phyloP scores from a whole-genome alignment of 2,797 vertebrate genomes.

The Knipowitschia caucasica region DNA sequence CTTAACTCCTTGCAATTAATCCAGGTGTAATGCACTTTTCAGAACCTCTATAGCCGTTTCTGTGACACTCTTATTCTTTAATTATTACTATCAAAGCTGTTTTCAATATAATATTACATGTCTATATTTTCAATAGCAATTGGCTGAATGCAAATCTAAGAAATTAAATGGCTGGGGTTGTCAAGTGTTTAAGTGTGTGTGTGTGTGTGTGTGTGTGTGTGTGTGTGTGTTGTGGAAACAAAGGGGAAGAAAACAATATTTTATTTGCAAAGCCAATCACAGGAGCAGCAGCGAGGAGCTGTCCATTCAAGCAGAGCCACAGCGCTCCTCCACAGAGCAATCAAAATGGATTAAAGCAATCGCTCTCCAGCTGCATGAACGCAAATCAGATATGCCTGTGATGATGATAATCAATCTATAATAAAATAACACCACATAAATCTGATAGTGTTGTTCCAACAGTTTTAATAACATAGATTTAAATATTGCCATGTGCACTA shows the following conservation, averaged over 20 bases:
- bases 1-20: slow-evolving; percentile 8
- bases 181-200: slow-evolving; percentile 7
- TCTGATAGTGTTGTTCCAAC: slow-evolving; percentile 79
- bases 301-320: slow-evolving; percentile 60
- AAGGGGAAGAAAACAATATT: slow-evolving; percentile 23
- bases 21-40: slow-evolving; percentile 33
- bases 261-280: slow-evolving; percentile 49
- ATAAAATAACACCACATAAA: slow-evolving; percentile 77
- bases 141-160: neutral
- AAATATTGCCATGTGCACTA: slow-evolving; percentile 76
- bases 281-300: slow-evolving; percentile 48
- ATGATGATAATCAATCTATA: slow-evolving; percentile 78
- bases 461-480: slow-evolving; percentile 80
- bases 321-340: slow-evolving; percentile 72
- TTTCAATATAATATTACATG: neutral
- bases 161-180: slow-evolving; percentile 3
- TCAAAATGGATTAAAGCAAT: slow-evolving; percentile 76
- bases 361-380: slow-evolving; percentile 62
- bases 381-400: slow-evolving; percentile 71
- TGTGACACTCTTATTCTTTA: no score
- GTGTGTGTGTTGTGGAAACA: slow-evolving; percentile 16
- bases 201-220: slow-evolving; percentile 8
- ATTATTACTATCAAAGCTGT: neutral
- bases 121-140: slow-evolving; percentile 10
- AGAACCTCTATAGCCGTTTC: no score